These are phyloP conservation scores for Microchirus variegatus DNA, from an alignment of 2,797 vertebrate species.

Conservation along the genomic window DNA sequence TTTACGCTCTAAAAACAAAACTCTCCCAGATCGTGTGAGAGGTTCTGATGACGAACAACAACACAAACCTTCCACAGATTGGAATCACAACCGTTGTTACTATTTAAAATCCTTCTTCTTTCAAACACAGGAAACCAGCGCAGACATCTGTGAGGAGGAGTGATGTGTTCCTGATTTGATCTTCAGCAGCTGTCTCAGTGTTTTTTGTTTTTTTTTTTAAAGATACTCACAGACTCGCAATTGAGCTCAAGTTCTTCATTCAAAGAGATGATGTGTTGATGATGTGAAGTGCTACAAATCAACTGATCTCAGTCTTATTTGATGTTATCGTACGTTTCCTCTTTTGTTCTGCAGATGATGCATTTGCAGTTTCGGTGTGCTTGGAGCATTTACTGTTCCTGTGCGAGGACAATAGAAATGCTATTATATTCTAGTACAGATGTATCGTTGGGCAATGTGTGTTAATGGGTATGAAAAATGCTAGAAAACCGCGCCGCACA, in stretches of 20 bases:
- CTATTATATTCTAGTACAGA: too few relatives aligned
- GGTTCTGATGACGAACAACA: background rate
- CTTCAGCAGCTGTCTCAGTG: background rate
- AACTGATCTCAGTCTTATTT: too few relatives aligned
- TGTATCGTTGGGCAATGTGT: too few relatives aligned
- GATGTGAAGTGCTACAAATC: too few relatives aligned
- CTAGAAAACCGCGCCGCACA: too few relatives aligned
- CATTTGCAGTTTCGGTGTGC: too few relatives aligned
- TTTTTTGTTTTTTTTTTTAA: background rate
- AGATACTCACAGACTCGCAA: background rate
- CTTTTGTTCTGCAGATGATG: too few relatives aligned
- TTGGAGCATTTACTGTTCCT: too few relatives aligned
- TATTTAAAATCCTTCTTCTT: background rate
- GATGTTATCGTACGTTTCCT: too few relatives aligned
- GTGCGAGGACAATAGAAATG: too few relatives aligned
- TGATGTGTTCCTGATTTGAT: background rate
- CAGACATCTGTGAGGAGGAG: background rate
- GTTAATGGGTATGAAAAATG: too few relatives aligned
- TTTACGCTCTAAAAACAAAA: background rate
- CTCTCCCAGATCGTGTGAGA: background rate
- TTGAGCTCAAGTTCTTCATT: background rate
- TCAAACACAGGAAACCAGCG: background rate
- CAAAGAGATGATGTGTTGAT: too few relatives aligned
- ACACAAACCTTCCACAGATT: background rate
- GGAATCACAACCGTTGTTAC: background rate